These are phyloP conservation scores for Porites rus DNA, from an alignment of 92 coral and sea anemone species.

Conservation along the genomic window DNA sequence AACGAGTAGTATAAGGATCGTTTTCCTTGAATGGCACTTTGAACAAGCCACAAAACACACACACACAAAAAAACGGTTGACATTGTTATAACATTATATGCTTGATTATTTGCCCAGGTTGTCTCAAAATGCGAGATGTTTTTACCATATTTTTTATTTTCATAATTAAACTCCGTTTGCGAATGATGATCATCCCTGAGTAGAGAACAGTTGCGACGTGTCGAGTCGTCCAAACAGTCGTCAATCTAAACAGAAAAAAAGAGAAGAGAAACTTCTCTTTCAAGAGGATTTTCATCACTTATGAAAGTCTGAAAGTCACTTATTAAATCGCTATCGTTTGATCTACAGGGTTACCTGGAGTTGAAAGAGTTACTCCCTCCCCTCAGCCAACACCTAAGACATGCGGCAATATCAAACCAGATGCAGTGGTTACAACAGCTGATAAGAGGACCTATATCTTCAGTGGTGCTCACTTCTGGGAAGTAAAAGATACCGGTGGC, in stretches of 20 bases:
- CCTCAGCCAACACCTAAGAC: constrained; percentile 61
- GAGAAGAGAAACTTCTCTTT: too few relatives aligned
- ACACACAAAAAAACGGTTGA: too few relatives aligned
- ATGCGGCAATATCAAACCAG: constrained; percentile 56
- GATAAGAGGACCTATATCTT: constrained; percentile 66
- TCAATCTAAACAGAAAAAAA: too few relatives aligned
- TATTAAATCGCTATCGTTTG: background rate
- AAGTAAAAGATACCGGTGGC: constrained; percentile 35
- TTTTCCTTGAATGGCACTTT: too few relatives aligned
- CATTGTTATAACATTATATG: too few relatives aligned
- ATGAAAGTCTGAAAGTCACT: background rate
- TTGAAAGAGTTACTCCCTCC: constrained; percentile 44
- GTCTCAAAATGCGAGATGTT: too few relatives aligned
- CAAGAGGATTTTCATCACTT: background rate
- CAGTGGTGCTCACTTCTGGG: constrained; percentile 65
- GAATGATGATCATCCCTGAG: too few relatives aligned
- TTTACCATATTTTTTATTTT: too few relatives aligned
- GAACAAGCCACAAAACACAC: background rate
- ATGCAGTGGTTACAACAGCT: constrained; percentile 57
- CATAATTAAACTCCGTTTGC: too few relatives aligned
- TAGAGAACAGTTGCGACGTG: too few relatives aligned
- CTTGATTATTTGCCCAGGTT: too few relatives aligned
- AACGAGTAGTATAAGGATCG: background rate
- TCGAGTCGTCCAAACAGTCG: too few relatives aligned
- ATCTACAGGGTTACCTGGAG: constrained; percentile 35